Evolutionary conservation across 1,140 invertebrate species (phyloP), one percentile per base, ranked within the genome.

Genomic region (Diabrotica virgifera): DNA sequence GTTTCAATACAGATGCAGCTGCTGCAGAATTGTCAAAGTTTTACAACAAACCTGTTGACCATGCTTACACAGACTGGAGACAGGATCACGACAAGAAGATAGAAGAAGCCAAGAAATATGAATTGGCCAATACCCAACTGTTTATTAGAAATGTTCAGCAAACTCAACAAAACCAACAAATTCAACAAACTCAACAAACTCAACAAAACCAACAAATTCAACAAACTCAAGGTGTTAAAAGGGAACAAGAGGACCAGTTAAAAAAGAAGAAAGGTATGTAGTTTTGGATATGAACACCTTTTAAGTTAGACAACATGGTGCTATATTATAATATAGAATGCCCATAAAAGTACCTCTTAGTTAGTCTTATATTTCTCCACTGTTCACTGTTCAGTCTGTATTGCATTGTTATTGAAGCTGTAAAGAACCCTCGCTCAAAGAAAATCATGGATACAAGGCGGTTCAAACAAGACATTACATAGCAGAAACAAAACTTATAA

Each of bases 1-100:
- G 65, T 60, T 77, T 76, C 62, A 69, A 77, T 64, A 71, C 73
- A 6, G 74, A 77, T 59, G 69, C 68, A 11, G 75, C 75, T 8
- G 74, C 72, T 35, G 67, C 67, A 11, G 75, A 77, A 56, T 46
- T 77, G 37, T 63, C 72, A 6, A 62, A 59, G 24, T 62, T 58
- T 62, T 68, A 70, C 35, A 64, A 64, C 60, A 67, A 61, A 56
- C 46, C 14, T 37, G 54, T 24, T 54, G 59, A 60, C 64, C 53
- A 64, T 66, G 58, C 58, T 68, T 76, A 72, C 37, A 65, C 60
- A 9, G 52, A 71, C 51, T 74, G 73, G 73, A 74, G 66, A 46
- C 62, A 67, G 50, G 66, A 66, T 12, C 64, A 72, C 58, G 67
- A 70, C 6, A 64, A 66, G 52, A 69, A 63, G 56, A 36, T 35